Percentiles rank a stretch among this genome's conserved stretches.
Evolutionary conservation across 1,140 invertebrate genomes (phyloP).

Genomic region (Ridgeia piscesae): DNA sequence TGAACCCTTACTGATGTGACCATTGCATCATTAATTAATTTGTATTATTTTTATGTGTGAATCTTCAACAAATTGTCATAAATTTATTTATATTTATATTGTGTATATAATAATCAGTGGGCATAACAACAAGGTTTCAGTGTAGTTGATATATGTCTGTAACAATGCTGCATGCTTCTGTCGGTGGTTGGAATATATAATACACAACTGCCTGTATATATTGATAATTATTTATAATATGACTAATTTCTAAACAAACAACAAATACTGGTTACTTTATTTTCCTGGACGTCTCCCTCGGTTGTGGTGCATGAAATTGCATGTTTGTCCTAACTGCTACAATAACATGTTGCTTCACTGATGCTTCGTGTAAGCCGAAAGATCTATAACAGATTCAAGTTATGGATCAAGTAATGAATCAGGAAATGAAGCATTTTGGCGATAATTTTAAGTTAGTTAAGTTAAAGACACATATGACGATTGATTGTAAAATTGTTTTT

Average conservation of each 20-base stretch:
- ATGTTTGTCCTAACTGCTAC: background rate
- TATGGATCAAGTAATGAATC: background rate
- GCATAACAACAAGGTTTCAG: background rate
- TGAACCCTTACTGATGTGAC: background rate
- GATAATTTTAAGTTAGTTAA: background rate
- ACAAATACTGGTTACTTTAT: background rate
- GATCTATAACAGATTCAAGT: background rate
- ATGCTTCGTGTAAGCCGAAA: background rate
- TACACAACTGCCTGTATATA: background rate
- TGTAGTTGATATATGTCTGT: background rate
- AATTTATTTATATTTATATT: background rate
- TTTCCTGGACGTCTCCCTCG: background rate
- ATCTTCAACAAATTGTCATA: background rate
- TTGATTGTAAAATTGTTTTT: background rate
- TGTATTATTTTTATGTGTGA: background rate
- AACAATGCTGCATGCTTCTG: background rate
- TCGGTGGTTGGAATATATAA: background rate
- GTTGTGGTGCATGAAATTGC: background rate
- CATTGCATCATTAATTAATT: background rate
- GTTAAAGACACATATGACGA: background rate
- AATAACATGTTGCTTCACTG: background rate
- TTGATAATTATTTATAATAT: too few species aligned
- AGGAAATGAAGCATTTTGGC: background rate
- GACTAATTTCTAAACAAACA: background rate
- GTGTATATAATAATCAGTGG: background rate